Evolutionary conservation across 2,888 invertebrate species (phyloP), one percentile per base, ranked within the genome.

Genomic region (Tryphoninae sp.): DNA sequence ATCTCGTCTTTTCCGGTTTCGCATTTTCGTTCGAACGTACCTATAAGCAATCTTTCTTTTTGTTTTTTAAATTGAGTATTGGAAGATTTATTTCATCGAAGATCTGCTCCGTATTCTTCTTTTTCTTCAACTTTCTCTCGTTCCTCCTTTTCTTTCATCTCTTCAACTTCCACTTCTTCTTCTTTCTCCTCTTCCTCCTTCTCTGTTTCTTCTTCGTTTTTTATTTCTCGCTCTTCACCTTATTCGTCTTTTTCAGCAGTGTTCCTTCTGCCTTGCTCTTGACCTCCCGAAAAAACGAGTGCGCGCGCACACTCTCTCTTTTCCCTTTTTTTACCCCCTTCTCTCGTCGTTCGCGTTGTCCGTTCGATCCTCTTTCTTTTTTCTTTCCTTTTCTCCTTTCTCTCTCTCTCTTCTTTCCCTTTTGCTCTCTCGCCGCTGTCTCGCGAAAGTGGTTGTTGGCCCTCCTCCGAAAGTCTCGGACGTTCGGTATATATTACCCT

Each of bases 341-440:
- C 9, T 4, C 40, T 49, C 65, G 19, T 26, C 55, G 40, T n/a
- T 11, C 11, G 64, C 26, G 49, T 71, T 74, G 33, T 33, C 33
- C 33, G 33, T 16, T 73, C 61, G 6, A 22, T 33, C 16, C 45
- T 23, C 6, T 26, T 13, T 22, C 53, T 23, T 26, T 7, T 53
- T 40, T 64, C 51, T 62, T 62, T 16, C 16, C 2, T 72, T 64
- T 64, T 80, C 74, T 75, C 78, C 78, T 78, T 45, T 69, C 33
- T 62, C 62, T 83, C 81, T 61, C 75, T 69, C 75, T 68, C 68
- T 78, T 55, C 16, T 59, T 84, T 85, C 85, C 85, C 84, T 80
- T 85, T 83, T 64, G 79, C 49, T 82, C 81, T 80, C 74, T 45
- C 22, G 55, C 49, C 62, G 61, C 59, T 74, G 45, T 61, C 62